Conservation (phyloP, 2,797 vertebrate species). For the Pangasius macronema region DNA sequence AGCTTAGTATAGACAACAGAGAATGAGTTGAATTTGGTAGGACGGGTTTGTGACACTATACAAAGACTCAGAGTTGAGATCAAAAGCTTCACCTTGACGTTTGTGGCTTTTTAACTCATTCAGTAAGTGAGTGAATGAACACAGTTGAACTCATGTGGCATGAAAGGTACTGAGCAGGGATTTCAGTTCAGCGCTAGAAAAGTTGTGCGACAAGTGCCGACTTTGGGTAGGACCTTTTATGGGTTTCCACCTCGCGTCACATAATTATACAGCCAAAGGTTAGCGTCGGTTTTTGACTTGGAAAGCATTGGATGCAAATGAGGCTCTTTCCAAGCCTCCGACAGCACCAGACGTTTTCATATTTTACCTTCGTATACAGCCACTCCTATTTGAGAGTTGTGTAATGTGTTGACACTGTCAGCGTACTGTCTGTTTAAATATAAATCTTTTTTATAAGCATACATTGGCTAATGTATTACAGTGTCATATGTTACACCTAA, state of each 20-base stretch:
- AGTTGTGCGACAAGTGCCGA: background rate
- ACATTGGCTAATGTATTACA: background rate
- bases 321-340: conserved; percentile 18
- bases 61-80: background rate
- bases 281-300: conserved; percentile 50
- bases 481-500: background rate
- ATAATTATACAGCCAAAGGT: conserved; percentile 22
- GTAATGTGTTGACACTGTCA: background rate
- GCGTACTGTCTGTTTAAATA: background rate
- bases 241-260: conserved; percentile 1
- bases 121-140: background rate
- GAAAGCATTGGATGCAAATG: conserved; percentile 56
- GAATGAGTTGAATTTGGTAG: background rate
- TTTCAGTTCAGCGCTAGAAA: background rate
- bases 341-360: background rate
- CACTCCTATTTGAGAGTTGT: background rate
- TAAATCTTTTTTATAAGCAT: background rate
- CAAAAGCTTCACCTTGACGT: background rate
- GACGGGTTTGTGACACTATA: no score
- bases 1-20: background rate
- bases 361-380: background rate
- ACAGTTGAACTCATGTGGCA: background rate
- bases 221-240: conserved; percentile 8
- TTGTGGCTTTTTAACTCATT: background rate
- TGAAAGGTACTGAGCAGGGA: background rate